Conservation (phyloP, 2,888 invertebrate species). For the Agrochola macilenta region DNA sequence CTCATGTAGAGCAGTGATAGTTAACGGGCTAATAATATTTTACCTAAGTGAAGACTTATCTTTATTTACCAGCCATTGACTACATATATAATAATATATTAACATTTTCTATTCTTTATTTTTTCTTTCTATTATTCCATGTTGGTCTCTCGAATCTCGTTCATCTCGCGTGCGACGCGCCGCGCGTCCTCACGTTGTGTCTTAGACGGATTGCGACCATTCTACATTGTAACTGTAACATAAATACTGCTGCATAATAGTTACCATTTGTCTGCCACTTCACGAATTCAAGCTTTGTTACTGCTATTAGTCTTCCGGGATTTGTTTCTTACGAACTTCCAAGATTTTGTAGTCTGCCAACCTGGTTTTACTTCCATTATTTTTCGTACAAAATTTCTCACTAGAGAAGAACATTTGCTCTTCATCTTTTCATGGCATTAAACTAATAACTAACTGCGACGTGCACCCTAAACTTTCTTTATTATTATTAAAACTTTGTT, state of each 20-base stretch:
- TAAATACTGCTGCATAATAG: slow-evolving; percentile 50
- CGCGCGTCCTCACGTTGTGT: neutral
- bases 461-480: neutral
- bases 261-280: slow-evolving; percentile 43
- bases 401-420: neutral
- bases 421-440: neutral
- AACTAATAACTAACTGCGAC: neutral
- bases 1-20: neutral
- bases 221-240: slow-evolving; percentile 38
- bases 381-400: neutral
- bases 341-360: slow-evolving; percentile 12
- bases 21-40: neutral
- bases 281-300: slow-evolving; percentile 32
- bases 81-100: too few relatives aligned
- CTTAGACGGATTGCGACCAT: slow-evolving; percentile 43
- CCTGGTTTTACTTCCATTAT: slow-evolving; percentile 11
- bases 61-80: too few relatives aligned
- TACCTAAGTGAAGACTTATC: too few relatives aligned
- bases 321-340: slow-evolving; percentile 26
- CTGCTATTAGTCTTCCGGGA: slow-evolving; percentile 20
- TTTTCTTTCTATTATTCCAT: too few relatives aligned
- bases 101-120: too few relatives aligned
- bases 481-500: neutral
- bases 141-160: slow-evolving; percentile 20
- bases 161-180: neutral